Evolutionary conservation across 2,113 vertebrate genomes (phyloP), one percentile per base, ranked within the genome.

Genomic region (Callipepla californica): DNA sequence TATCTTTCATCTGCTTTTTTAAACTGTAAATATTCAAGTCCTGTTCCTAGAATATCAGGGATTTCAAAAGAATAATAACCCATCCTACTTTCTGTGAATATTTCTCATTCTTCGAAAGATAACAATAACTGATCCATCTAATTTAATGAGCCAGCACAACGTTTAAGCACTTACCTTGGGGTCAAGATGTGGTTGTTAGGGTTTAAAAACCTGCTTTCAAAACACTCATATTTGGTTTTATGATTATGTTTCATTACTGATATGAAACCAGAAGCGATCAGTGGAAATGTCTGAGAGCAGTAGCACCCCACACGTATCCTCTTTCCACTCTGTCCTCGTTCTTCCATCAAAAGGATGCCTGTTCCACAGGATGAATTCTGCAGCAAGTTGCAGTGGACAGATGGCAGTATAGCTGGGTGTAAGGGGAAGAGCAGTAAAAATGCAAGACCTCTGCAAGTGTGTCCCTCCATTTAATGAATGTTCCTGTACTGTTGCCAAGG

Each of bases 91-190:
- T 77, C 86, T 55, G 11, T 72, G 23, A 76, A 58, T 87, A 75
- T 51, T 95, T 94, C 73, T 87, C 68, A 84, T 91, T 84, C 85
- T 87, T 92, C 75, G 67, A 65, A 74, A 84, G 91, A 87, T 57
- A 91, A 50, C 4, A 1, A 8, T 48, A 61, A 42, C 34, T 69
- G 42, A 78, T 73, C 92, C 76, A 70, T 89, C 91, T 85, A 65
- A 55, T 85, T 61, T 85, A 88, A 72, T 62, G 73, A 85, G 89
- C 76, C 67, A 70, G 11, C 3, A 4, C 58, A 94, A 82, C 48
- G 59, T 38, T 81, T 65, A 59, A 91, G 67, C 30, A 22, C n/a
- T 88, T 92, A 75, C 26, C 62, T 75, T 75, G 86, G 70, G 80
- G 80, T 80, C 79, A 83, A 61, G 47, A 44, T 47, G 18, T 78